A percentile compares a stretch with the other conserved stretches of the same genome.
Evolutionary conservation across 1,140 invertebrate genomes (phyloP).

Genomic region (Eumaeus atala): DNA sequence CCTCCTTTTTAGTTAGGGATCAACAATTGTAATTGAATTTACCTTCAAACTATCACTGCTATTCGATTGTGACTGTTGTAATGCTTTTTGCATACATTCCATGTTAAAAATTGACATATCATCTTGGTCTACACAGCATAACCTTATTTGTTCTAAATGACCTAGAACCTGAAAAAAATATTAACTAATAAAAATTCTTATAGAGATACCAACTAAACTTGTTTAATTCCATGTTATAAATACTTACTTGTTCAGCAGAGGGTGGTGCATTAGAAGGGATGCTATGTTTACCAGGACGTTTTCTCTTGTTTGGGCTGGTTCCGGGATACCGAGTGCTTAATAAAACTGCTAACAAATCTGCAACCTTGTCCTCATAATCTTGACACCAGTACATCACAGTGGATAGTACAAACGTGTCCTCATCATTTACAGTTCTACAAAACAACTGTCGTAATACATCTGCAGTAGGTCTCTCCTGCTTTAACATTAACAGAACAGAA

Average conservation of each 20-base stretch:
- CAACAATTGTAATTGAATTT: constrained; percentile 17
- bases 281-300: constrained; percentile 82
- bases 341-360: constrained; percentile 86
- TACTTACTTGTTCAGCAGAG: constrained; percentile 74
- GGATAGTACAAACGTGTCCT: constrained; percentile 90
- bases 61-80: constrained; percentile 85
- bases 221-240: not conserved
- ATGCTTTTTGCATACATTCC: constrained; percentile 91
- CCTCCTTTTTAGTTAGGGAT: too few relatives aligned
- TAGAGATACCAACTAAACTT: not conserved
- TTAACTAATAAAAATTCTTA: constrained; percentile 6
- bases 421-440: constrained; percentile 83
- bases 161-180: constrained; percentile 82
- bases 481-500: constrained; percentile 91
- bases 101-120: constrained; percentile 81
- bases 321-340: constrained; percentile 86
- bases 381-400: constrained; percentile 94
- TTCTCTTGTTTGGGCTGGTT: constrained; percentile 92
- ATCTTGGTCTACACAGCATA: constrained; percentile 77
- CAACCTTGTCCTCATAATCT: constrained; percentile 91
- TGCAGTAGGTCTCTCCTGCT: constrained; percentile 91
- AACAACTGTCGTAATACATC: constrained; percentile 91
- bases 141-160: constrained; percentile 93
- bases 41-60: constrained; percentile 84
- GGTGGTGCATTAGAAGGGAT: constrained; percentile 76